phyloP scores from a whole-genome alignment of 1,140 invertebrate genomes.

The Heliconius congener region DNA sequence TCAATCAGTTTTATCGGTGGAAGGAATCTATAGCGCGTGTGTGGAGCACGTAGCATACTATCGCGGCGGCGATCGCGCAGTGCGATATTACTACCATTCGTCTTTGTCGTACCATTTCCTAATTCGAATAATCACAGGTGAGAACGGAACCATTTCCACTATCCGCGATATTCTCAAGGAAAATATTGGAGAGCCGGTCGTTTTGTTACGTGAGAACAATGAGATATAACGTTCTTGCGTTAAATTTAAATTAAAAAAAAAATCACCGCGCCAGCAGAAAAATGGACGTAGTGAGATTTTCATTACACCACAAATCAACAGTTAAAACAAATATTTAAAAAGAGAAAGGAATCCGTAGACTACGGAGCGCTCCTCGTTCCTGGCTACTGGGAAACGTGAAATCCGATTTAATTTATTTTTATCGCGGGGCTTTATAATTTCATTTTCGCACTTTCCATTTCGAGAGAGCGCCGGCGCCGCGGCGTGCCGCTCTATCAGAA shows the following conservation, averaged over 20 bases:
- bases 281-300: conserved; percentile 71
- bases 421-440: conserved; percentile 81
- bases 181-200: neutral
- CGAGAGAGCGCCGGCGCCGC: conserved; percentile 74
- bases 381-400: conserved; percentile 78
- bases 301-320: conserved; percentile 75
- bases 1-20: conserved; percentile 73
- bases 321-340: conserved; percentile 80
- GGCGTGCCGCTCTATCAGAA: conserved; percentile 78
- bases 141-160: conserved; percentile 67
- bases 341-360: conserved; percentile 75
- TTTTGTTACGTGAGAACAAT: neutral
- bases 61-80: conserved; percentile 63
- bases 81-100: conserved; percentile 78
- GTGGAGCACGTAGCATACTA: conserved; percentile 63
- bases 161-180: conserved; percentile 15
- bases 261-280: conserved; percentile 45
- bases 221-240: neutral
- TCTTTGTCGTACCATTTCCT: conserved; percentile 78
- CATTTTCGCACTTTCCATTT: conserved; percentile 82
- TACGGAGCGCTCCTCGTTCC: conserved; percentile 74
- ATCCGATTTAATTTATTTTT: conserved; percentile 82
- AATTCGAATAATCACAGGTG: conserved; percentile 80
- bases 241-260: conserved; percentile 35
- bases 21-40: conserved; percentile 70